Percentiles rank a stretch among this genome's conserved stretches.
These are phyloP conservation scores for Nomada ruficornis DNA, from an alignment of 2,888 invertebrate genomes.

Conservation along the genomic window DNA sequence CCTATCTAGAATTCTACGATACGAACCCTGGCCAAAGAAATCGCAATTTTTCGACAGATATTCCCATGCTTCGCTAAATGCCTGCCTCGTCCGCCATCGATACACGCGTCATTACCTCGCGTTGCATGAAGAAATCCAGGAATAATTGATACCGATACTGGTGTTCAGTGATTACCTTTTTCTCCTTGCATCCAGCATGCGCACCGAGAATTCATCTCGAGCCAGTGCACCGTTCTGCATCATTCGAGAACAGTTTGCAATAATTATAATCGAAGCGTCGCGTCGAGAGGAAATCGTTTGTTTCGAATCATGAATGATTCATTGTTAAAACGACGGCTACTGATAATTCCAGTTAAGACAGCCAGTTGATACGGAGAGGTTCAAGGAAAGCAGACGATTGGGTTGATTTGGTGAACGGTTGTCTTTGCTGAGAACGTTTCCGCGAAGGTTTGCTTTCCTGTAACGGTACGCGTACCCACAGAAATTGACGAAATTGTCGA, in stretches of 20 bases:
- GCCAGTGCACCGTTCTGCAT: background rate
- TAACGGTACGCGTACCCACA: conserved; percentile 62
- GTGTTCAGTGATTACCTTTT: background rate
- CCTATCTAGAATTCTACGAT: background rate
- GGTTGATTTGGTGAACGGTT: conserved; percentile 23
- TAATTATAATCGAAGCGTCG: background rate
- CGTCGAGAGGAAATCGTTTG: background rate
- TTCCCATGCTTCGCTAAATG: conserved; percentile 37
- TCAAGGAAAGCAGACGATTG: background rate
- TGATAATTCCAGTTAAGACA: too few relatives aligned
- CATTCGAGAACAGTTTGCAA: background rate
- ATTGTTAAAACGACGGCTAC: too few relatives aligned
- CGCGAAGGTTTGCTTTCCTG: conserved; percentile 37
- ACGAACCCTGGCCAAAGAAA: background rate
- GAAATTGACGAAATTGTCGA: conserved; percentile 68
- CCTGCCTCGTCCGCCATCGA: conserved; percentile 1
- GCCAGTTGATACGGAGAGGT: too few relatives aligned
- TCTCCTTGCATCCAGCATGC: background rate
- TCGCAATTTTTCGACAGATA: conserved; percentile 36
- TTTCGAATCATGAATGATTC: too few relatives aligned
- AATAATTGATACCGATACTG: conserved; percentile 20
- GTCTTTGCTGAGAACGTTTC: conserved; percentile 52
- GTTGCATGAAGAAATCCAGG: background rate
- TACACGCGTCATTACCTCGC: conserved; percentile 25
- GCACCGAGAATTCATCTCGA: background rate